Evolutionary conservation across 2,888 invertebrate genomes (phyloP).

Genomic region (Escarpia spicata): DNA sequence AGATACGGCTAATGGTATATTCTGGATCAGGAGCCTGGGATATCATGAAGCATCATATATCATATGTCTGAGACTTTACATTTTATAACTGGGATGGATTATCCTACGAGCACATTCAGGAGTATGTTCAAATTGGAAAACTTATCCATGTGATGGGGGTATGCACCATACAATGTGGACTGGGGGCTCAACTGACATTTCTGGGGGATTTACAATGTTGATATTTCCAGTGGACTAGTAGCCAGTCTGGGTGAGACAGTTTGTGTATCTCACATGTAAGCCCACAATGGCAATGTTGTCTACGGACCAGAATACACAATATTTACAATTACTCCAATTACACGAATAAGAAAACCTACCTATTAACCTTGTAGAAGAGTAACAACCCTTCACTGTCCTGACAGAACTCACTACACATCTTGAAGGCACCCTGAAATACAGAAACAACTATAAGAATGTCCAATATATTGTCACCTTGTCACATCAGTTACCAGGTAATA

Average conservation of each 20-base stretch:
- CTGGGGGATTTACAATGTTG: not conserved
- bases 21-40: not conserved
- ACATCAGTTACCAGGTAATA: not conserved
- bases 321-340: not conserved
- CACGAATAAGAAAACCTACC: slow-evolving; percentile 44
- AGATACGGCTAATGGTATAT: not conserved
- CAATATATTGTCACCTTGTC: not conserved
- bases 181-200: not conserved
- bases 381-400: slow-evolving; percentile 49
- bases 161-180: not conserved
- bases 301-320: not conserved
- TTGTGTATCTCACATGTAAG: too few species aligned
- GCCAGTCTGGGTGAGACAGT: too few species aligned
- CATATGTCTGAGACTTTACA: not conserved
- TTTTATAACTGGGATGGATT: not conserved
- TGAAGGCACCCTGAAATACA: slow-evolving; percentile 51
- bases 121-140: too few species aligned
- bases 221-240: not conserved
- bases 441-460: not conserved
- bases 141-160: not conserved
- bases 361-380: slow-evolving; percentile 56
- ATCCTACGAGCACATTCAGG: not conserved
- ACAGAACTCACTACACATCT: slow-evolving; percentile 48
- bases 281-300: too few species aligned
- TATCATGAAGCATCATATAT: not conserved